A percentile compares a stretch with the other conserved stretches of the same genome.
Evolutionary conservation across 1,140 invertebrate genomes (phyloP).

Genomic region (Acromyrmex heyeri): DNA sequence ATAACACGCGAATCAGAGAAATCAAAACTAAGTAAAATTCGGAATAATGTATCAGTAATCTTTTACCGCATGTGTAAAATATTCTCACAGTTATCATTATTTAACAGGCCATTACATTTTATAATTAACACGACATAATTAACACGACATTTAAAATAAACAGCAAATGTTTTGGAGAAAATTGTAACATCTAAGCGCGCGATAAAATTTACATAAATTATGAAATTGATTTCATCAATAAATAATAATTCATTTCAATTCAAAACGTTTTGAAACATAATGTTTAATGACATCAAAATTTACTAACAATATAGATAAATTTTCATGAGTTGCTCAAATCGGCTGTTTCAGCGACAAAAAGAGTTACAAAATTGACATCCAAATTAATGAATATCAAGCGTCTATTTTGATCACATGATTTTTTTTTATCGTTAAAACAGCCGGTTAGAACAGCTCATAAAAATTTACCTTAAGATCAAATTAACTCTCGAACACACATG

Average conservation of each 20-base stretch:
- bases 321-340: no score
- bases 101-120: neutral
- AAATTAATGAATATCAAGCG: no score
- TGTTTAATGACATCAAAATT: neutral
- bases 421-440: no score
- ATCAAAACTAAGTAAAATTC: neutral
- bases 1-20: neutral
- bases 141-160: neutral
- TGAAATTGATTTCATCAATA: conserved; percentile 2
- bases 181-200: neutral
- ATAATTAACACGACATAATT: neutral
- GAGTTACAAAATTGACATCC: no score
- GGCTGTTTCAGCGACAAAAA: no score
- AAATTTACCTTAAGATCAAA: neutral
- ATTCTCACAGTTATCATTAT: neutral
- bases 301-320: neutral
- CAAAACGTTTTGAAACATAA: neutral
- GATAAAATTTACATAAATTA: neutral
- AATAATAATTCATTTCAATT: neutral
- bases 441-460: no score
- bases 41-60: neutral
- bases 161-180: neutral
- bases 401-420: no score
- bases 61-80: neutral
- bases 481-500: neutral